Base-by-base conservation (phyloP, 2,888 invertebrate genomes). In the Stegana nigrithorax region DNA sequence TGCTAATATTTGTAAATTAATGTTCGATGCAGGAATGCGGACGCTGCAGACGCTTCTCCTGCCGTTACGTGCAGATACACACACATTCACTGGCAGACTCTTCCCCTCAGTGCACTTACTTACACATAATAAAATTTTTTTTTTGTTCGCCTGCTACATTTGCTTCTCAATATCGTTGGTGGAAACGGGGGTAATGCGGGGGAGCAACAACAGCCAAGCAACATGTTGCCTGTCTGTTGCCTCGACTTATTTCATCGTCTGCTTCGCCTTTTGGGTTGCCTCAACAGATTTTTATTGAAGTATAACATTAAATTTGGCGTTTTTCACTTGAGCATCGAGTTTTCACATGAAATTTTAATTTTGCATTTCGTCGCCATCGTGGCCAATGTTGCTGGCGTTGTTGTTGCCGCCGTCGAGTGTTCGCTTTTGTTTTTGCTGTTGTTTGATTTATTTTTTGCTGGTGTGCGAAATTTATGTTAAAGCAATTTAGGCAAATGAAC, bases 301-400 rank as follows among this genome's bases (percentile, higher is more conserved):
- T 78, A 72, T 67, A 80, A 72, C 78, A 80, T 78, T 70, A 73
- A 74, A 74, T 80, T 69, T 80, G 78, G 80, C 78, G 70, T 80
- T 68, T 32, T 77, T 63, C 67, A 70, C 67, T 70, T 67, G 62
- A 55, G 65, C 67, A 55, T 47, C 42, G 17, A 59, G 21, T 68
- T 56, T 60, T 59, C 62, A 60, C 67, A 77, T 77, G 66, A 77
- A 76, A 71, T 65, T 63, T 51, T 25, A 64, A 61, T 67, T 65
- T 72, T 65, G 66, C 65, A 67, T 65, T 57, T 63, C 51, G 56
- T 55, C 62, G 63, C n/a, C n/a, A n/a, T n/a, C n/a, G n/a, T n/a
- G n/a, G n/a, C n/a, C n/a, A n/a, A n/a, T n/a, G n/a, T n/a, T n/a
- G n/a, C n/a, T n/a, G n/a, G n/a, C n/a, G n/a, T n/a, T n/a, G n/a